phyloP scores from a whole-genome alignment of 1,140 invertebrate species.

The Planococcus citri region DNA sequence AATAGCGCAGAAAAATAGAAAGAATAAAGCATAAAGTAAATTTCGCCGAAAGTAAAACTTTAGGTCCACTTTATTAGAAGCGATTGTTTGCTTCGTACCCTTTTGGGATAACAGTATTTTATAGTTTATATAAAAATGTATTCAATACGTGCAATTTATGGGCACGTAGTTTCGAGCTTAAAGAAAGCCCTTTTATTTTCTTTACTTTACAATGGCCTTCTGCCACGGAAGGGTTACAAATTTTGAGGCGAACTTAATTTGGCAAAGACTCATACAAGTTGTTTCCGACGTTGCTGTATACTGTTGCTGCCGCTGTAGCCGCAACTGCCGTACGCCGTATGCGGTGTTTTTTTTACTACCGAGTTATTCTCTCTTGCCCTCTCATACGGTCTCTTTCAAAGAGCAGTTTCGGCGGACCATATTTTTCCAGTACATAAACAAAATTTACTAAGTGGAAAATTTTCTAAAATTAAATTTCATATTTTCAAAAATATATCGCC shows the following conservation, averaged over 20 bases:
- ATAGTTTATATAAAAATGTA: slow-evolving; percentile 4
- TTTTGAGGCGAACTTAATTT: slow-evolving; percentile 3
- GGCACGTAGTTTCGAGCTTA: not conserved
- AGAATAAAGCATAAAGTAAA: slow-evolving; percentile 4
- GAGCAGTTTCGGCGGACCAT: no score
- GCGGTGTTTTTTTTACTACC: no score
- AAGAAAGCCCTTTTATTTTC: slow-evolving; percentile 5
- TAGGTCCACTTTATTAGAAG: slow-evolving; percentile 3
- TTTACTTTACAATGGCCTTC: slow-evolving; percentile 1
- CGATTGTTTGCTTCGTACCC: slow-evolving; percentile 5
- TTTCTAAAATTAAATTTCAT: slow-evolving; percentile 1
- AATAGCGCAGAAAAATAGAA: slow-evolving; percentile 7
- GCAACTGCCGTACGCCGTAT: no score
- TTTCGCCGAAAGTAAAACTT: slow-evolving; percentile 4
- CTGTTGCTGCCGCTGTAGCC: no score
- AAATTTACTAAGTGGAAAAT: not conserved
- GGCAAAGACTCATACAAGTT: slow-evolving; percentile 2
- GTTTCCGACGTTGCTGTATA: not conserved
- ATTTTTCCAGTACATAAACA: slow-evolving; percentile 3
- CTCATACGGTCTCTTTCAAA: no score
- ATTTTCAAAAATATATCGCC: not conserved
- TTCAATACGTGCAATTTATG: slow-evolving; percentile 7
- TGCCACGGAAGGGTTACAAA: slow-evolving; percentile 5
- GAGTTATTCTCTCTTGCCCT: no score
- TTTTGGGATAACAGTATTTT: not conserved